These are phyloP conservation scores for Patiria pectinifera DNA, from an alignment of 53 echinoderm and acorn worm species.

Conservation along the genomic window DNA sequence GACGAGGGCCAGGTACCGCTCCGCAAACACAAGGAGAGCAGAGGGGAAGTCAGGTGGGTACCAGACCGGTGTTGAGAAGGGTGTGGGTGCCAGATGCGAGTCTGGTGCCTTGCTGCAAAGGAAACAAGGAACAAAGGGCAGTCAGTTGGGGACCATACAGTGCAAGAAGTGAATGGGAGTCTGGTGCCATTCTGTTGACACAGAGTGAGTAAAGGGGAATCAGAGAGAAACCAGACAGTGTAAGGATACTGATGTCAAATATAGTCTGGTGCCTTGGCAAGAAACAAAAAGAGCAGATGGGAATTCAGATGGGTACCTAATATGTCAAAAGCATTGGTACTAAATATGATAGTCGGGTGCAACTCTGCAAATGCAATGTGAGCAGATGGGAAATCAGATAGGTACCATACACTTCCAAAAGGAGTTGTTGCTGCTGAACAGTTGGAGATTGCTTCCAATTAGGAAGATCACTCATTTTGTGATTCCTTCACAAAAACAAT, in stretches of 20 bases:
- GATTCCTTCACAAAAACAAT: neutral
- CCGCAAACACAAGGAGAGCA: constrained; percentile 74
- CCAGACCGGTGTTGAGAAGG: neutral
- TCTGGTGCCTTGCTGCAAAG: neutral
- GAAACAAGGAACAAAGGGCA: neutral
- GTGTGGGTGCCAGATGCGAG: neutral
- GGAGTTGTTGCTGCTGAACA: neutral
- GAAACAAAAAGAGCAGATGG: constrained; percentile 11
- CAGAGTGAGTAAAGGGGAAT: neutral
- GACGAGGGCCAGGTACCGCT: constrained; percentile 87
- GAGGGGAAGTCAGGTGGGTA: constrained; percentile 62
- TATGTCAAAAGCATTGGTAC: neutral
- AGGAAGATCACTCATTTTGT: neutral
- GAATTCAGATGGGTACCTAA: constrained; percentile 9
- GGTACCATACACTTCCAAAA: neutral
- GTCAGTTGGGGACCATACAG: constrained; percentile 38
- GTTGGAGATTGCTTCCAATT: neutral
- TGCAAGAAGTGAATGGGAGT: constrained; percentile 26
- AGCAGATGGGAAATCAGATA: neutral
- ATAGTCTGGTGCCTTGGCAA: neutral
- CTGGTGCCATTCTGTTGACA: neutral
- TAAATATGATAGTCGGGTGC: neutral
- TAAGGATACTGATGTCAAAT: constrained; percentile 10
- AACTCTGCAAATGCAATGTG: neutral
- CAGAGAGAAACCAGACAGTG: constrained; percentile 5